A percentile compares a stretch with the other conserved stretches of the same genome.
Evolutionary conservation across 2,888 invertebrate species (phyloP).

Genomic region (Abscondita cerata): DNA sequence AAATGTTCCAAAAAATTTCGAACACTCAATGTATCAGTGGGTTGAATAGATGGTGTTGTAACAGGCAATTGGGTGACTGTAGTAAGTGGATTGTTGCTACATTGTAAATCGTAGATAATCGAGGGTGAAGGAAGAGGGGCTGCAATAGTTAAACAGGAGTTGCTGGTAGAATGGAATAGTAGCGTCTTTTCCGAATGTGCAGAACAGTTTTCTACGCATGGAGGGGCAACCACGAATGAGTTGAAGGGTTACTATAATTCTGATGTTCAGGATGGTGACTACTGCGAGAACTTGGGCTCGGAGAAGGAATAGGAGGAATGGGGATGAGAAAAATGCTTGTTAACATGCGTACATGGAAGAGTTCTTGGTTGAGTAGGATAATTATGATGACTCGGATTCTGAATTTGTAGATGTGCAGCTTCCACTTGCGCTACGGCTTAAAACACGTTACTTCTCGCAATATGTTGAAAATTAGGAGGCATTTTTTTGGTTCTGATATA

Average conservation of each 20-base stretch:
- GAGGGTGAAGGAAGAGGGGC: no score
- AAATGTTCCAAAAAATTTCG: no score
- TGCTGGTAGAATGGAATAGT: no score
- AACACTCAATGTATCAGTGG: no score
- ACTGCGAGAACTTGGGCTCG: conserved; percentile 5
- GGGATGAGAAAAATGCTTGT: background rate
- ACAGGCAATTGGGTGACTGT: no score
- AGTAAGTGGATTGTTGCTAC: no score
- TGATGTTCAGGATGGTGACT: background rate
- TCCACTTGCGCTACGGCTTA: conserved; percentile 5
- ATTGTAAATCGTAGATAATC: no score
- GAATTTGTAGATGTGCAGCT: background rate
- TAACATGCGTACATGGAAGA: background rate
- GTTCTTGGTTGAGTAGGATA: background rate
- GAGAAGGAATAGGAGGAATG: conserved; percentile 1
- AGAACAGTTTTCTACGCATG: no score
- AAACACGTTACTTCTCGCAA: conserved; percentile 5
- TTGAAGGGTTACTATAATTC: background rate
- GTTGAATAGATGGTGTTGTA: no score
- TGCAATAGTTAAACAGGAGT: no score
- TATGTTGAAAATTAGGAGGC: background rate
- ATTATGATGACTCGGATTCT: conserved; percentile 1
- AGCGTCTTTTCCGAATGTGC: no score
- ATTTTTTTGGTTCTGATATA: conserved; percentile 2
- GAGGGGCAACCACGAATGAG: no score